Percentiles rank a stretch among this genome's conserved stretches.
Evolutionary conservation across 2,888 invertebrate genomes (phyloP).

Genomic region (Baronia brevicornis): DNA sequence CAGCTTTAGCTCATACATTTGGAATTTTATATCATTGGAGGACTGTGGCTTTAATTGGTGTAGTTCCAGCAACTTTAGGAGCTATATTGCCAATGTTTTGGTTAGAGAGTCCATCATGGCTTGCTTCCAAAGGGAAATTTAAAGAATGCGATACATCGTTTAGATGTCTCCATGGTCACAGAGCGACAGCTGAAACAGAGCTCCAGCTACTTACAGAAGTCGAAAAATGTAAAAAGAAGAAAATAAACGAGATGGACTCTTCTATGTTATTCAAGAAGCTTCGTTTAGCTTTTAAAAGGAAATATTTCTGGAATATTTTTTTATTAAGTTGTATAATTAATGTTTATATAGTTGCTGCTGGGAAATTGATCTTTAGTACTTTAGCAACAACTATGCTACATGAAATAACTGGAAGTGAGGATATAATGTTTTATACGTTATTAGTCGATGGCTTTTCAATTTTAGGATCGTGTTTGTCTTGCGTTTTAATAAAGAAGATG

Average conservation of each 20-base stretch:
- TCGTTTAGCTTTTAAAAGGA: slow-evolving; percentile 12
- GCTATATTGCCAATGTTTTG: slow-evolving; percentile 23
- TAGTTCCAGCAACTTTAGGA: slow-evolving; percentile 19
- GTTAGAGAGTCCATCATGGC: slow-evolving; percentile 28
- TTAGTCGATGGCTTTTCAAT: slow-evolving; percentile 19
- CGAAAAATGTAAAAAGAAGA: slow-evolving; percentile 12
- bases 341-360: slow-evolving; percentile 17
- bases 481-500: slow-evolving; percentile 18
- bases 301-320: slow-evolving; percentile 21
- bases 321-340: slow-evolving; percentile 15
- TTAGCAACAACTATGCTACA: slow-evolving; percentile 21
- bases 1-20: slow-evolving; percentile 20
- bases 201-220: slow-evolving; percentile 18
- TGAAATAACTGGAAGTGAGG: slow-evolving; percentile 19
- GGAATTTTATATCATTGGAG: slow-evolving; percentile 24
- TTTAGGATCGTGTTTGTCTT: slow-evolving; percentile 20
- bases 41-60: slow-evolving; percentile 21
- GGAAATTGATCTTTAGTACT: slow-evolving; percentile 19
- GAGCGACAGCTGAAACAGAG: slow-evolving; percentile 15
- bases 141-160: slow-evolving; percentile 23
- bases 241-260: slow-evolving; percentile 2
- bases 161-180: slow-evolving; percentile 20
- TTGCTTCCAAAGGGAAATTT: slow-evolving; percentile 28
- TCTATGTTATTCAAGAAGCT: slow-evolving; percentile 8
- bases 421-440: slow-evolving; percentile 21